Conservation (phyloP, 1,140 invertebrate genomes). For the Lamellibrachia luymesi region DNA sequence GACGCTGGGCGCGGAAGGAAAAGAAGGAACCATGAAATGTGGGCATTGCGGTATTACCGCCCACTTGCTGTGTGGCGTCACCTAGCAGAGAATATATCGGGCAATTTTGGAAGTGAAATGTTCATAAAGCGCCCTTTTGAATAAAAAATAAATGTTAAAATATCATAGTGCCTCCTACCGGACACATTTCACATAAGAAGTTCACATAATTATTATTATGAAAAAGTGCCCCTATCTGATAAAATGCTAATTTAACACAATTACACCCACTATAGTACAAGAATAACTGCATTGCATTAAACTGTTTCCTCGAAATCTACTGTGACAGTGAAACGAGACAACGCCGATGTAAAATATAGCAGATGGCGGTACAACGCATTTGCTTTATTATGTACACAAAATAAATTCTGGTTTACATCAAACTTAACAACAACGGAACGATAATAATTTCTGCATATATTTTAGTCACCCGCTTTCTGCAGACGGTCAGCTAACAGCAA, state of each 20-base stretch:
- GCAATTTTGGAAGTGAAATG: too few relatives aligned
- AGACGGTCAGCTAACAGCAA: background rate
- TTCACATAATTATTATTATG: too few relatives aligned
- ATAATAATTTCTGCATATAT: background rate
- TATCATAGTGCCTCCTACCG: too few relatives aligned
- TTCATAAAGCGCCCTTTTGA: too few relatives aligned
- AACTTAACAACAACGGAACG: constrained; percentile 2
- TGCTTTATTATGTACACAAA: background rate
- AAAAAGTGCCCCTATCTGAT: background rate
- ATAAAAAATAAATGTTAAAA: too few relatives aligned
- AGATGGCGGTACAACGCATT: background rate
- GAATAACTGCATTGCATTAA: background rate
- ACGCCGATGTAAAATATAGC: background rate
- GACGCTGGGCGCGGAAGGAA: too few relatives aligned
- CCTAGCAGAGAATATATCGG: too few relatives aligned
- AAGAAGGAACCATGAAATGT: too few relatives aligned
- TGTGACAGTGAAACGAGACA: background rate
- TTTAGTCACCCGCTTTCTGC: background rate
- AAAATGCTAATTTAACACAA: background rate
- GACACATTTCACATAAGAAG: too few relatives aligned
- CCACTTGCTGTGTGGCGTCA: too few relatives aligned
- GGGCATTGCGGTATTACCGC: too few relatives aligned
- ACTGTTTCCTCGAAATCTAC: background rate
- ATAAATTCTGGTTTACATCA: background rate
- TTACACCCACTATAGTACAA: background rate